These are phyloP conservation scores for Darevskia mixta DNA, from an alignment of 2,797 vertebrate species.

Conservation along the genomic window DNA sequence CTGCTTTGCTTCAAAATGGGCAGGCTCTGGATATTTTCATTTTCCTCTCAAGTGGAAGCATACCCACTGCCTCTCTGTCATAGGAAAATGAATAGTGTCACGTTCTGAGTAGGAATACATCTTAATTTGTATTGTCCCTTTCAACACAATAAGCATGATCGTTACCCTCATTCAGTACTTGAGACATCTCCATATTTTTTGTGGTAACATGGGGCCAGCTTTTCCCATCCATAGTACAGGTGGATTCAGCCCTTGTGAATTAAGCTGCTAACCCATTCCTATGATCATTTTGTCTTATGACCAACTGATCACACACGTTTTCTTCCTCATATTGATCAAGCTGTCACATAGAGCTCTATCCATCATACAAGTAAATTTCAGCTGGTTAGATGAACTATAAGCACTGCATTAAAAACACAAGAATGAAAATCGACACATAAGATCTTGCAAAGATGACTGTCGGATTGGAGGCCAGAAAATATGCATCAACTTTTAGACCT, in stretches of 20 bases:
- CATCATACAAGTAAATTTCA: background rate
- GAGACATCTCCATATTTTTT: background rate
- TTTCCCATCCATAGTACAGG: background rate
- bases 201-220: background rate
- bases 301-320: background rate
- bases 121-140: background rate
- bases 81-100: background rate
- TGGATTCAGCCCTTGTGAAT: background rate
- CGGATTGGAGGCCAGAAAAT: background rate
- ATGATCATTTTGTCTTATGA: background rate
- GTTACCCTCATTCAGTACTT: background rate
- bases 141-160: background rate
- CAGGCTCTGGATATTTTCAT: background rate
- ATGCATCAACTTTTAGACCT: background rate
- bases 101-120: background rate
- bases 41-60: background rate
- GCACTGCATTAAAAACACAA: background rate
- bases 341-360: background rate
- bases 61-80: background rate
- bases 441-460: background rate
- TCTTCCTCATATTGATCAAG: background rate
- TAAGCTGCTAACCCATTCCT: background rate
- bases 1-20: background rate
- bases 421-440: background rate
- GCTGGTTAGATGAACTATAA: background rate